These are phyloP conservation scores for Camelus bactrianus DNA, from an alignment of 2,113 vertebrate genomes.

Conservation along the genomic window DNA sequence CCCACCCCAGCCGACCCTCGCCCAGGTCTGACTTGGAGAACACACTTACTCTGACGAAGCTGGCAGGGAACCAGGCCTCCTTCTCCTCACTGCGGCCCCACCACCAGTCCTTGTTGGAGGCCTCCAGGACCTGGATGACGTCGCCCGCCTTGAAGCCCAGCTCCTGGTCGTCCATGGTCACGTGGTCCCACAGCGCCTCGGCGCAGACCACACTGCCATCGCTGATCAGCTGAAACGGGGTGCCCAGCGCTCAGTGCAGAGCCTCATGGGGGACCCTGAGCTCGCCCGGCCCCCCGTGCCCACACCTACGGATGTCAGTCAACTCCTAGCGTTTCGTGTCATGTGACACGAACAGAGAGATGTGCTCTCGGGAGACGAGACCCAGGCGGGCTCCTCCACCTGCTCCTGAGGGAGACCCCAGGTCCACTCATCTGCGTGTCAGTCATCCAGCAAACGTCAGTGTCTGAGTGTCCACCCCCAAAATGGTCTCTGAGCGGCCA, in stretches of 20 bases:
- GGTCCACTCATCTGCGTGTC: not conserved
- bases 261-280: not conserved
- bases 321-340: not conserved
- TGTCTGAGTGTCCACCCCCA: not conserved
- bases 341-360: not conserved
- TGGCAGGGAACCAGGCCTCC: slow-evolving; percentile 98
- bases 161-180: slow-evolving; percentile 99
- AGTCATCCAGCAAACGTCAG: not conserved
- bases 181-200: slow-evolving; percentile 98
- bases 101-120: slow-evolving; percentile 98
- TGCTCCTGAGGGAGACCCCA: not conserved
- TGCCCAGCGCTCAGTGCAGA: not conserved
- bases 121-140: slow-evolving; percentile 96
- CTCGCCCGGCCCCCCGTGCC: rapidly evolving
- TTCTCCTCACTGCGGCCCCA: slow-evolving; percentile 95
- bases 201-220: slow-evolving; percentile 93
- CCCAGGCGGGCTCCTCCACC: not conserved
- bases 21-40: too few relatives aligned
- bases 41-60: slow-evolving; percentile 95
- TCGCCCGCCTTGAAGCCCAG: slow-evolving; percentile 98
- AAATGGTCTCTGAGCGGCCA: not conserved
- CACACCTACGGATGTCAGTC: rapidly evolving
- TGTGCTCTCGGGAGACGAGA: not conserved
- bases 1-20: not conserved
- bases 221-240: slow-evolving; percentile 86